Evolutionary conservation across 2,113 vertebrate species (phyloP).

Genomic region (Gopherus evgoodei): DNA sequence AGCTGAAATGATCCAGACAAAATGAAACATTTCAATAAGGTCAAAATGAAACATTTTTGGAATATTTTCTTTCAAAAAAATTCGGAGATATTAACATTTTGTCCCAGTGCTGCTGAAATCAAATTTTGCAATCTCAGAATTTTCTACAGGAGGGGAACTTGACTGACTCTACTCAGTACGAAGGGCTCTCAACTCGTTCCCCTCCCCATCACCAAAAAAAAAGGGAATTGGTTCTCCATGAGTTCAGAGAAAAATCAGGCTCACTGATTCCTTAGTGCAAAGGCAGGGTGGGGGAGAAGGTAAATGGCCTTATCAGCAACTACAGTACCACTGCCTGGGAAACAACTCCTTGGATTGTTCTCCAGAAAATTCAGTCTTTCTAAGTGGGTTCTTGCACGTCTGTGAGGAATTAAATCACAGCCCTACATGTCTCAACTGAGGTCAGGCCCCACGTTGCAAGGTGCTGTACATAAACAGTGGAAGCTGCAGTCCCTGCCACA

Average conservation of each 20-base stretch:
- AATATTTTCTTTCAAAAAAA: neutral
- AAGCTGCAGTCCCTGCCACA: neutral
- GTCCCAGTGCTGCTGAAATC: neutral
- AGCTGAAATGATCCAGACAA: neutral
- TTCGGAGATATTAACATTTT: neutral
- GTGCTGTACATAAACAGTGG: neutral
- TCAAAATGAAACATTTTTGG: neutral
- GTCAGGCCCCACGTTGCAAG: neutral
- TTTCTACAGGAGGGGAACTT: neutral
- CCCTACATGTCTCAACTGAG: neutral
- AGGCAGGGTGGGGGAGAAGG: neutral
- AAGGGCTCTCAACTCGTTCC: neutral
- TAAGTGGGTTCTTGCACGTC: neutral
- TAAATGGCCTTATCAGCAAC: neutral
- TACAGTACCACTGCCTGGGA: neutral
- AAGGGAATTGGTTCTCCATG: neutral
- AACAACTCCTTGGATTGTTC: neutral
- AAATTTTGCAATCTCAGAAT: neutral
- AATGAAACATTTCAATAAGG: fast-evolving
- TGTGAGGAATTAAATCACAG: neutral
- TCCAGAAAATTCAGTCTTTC: neutral
- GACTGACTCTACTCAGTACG: neutral
- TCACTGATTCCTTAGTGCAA: neutral
- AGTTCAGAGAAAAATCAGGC: neutral
- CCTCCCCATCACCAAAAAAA: too few species aligned